Evolutionary conservation across 2,113 vertebrate genomes (phyloP).

Genomic region (Engraulis encrasicolus): DNA sequence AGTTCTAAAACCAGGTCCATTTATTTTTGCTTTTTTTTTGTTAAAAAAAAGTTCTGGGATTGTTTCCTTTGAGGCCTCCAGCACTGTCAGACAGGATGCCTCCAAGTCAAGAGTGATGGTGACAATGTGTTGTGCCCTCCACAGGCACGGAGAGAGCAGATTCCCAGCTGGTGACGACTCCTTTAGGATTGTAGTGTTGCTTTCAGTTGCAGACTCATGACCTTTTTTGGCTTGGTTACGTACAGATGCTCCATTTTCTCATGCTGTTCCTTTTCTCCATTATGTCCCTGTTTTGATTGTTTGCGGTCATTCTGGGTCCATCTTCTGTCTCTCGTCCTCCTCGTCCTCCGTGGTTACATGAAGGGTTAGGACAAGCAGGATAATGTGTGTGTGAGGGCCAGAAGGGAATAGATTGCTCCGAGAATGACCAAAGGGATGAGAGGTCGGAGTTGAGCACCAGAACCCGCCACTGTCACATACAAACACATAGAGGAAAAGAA

Average conservation of each 20-base stretch:
- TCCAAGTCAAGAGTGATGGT: background rate
- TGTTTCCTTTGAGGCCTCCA: background rate
- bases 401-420: slow-evolving; percentile 49
- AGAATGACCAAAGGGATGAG: slow-evolving; percentile 60
- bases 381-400: slow-evolving; percentile 51
- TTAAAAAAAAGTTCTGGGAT: background rate
- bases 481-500: slow-evolving; percentile 13
- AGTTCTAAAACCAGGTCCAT: slow-evolving; percentile 2
- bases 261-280: slow-evolving; percentile 29
- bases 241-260: background rate
- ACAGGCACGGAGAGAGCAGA: background rate
- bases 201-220: background rate
- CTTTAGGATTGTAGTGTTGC: background rate
- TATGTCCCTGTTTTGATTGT: slow-evolving; percentile 23
- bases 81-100: background rate
- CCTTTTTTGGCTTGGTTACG: background rate
- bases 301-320: slow-evolving; percentile 3
- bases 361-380: slow-evolving; percentile 65
- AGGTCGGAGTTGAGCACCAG: slow-evolving; percentile 56
- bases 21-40: background rate
- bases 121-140: background rate
- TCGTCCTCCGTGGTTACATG: slow-evolving; percentile 8
- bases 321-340: slow-evolving; percentile 11
- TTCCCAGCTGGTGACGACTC: background rate
- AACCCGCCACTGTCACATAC: slow-evolving; percentile 68